Base-by-base conservation (phyloP, 2,113 vertebrate genomes). In the Oryzias javanicus region DNA sequence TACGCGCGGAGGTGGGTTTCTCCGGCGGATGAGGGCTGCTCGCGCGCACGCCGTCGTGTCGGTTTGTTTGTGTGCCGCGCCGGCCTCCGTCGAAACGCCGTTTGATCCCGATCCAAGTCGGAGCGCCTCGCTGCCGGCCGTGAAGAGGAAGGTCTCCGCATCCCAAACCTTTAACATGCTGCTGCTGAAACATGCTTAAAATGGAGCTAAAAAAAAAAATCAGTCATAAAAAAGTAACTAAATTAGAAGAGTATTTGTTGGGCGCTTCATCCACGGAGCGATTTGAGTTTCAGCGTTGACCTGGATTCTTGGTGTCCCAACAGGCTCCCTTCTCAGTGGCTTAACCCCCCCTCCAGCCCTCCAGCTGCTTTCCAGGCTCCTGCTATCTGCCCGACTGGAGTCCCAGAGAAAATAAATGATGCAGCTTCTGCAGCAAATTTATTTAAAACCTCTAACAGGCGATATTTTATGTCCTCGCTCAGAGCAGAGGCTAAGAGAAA, bases 21-120 rank as follows among this genome's bases (percentile, higher is more conserved):
- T 58, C 70, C 45, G 10, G 17, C 45, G 18, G 29, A 10, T n/a
- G 35, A 12, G 29, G 51, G 41, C 24, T 42, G 41, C 42, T 45
- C 42, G 1, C 17, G 18, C 49, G 48, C 14, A 61, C 18, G 14
- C 1, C 19, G 57, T n/a, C 18, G 4, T 19, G 64, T 57, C 64
- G 72, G 58, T 78, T 63, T 51, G 64, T 52, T 58, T 74, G 40
- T 29, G n/a, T 67, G 44, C 56, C 74, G 68, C 47, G 54, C 64
- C 55, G 59, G 56, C 61, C 53, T 71, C 75, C 67, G 56, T 55
- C 40, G 6, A 67, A 4, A 67, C 63, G 63, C 35, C 14, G 72
- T 78, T 77, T 87, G 79, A 84, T 75, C 61, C 40, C 13, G 48
- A 60, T 63, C 67, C 85, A 84, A 79, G 49, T 62, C 46, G 57